These are phyloP conservation scores for Cyprinodon variegatus DNA, from an alignment of 2,113 vertebrate species.

Conservation along the genomic window DNA sequence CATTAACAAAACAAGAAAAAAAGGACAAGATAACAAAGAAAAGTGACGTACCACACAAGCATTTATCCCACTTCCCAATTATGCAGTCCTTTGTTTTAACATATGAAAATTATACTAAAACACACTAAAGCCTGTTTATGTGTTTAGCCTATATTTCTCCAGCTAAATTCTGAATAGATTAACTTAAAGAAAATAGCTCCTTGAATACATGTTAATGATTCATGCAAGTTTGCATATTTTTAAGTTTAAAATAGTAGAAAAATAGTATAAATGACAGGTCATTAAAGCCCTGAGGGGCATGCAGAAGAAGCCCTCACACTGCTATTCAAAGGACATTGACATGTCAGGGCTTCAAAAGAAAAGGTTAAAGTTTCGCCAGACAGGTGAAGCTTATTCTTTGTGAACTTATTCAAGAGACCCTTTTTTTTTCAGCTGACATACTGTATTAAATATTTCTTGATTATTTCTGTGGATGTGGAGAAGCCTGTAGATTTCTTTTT, in stretches of 20 bases:
- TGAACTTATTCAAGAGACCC: slow-evolving; percentile 43
- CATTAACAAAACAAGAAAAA: background rate
- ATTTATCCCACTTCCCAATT: background rate
- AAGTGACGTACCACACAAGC: too few species aligned
- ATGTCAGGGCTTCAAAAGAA: slow-evolving; percentile 56
- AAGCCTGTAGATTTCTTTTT: slow-evolving; percentile 3
- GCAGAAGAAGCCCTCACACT: slow-evolving; percentile 43
- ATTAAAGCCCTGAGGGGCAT: slow-evolving; percentile 30
- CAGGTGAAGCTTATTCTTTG: slow-evolving; percentile 28
- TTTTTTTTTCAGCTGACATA: slow-evolving; percentile 8
- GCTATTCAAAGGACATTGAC: slow-evolving; percentile 58
- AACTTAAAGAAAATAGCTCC: slow-evolving; percentile 14
- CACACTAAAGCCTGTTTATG: too few species aligned
- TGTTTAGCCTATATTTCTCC: background rate
- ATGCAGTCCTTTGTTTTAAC: background rate
- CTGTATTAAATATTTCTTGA: slow-evolving; percentile 8
- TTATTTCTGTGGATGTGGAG: slow-evolving; percentile 3
- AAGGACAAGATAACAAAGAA: too few species aligned
- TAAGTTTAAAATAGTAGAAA: background rate
- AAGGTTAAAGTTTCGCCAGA: slow-evolving; percentile 41
- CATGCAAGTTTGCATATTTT: slow-evolving; percentile 65
- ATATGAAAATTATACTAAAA: too few species aligned
- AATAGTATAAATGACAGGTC: too few species aligned
- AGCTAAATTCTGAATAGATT: slow-evolving; percentile 1
- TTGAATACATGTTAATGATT: slow-evolving; percentile 42